phyloP scores from a whole-genome alignment of 2,113 vertebrate species.

The Charina bottae region DNA sequence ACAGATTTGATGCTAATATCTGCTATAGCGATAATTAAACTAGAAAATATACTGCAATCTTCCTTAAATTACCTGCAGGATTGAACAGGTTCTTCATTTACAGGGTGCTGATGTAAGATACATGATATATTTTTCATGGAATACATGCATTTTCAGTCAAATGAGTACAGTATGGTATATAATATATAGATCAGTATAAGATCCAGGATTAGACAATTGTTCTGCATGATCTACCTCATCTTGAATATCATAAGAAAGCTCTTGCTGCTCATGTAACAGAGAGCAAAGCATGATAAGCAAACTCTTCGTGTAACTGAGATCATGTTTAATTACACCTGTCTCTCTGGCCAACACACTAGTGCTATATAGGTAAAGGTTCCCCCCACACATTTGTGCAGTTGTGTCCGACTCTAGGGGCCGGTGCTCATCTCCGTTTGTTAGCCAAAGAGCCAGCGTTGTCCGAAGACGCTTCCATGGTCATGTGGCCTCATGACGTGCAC shows the following conservation, averaged over 20 bases:
- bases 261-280: conserved; percentile 15
- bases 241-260: conserved; percentile 10
- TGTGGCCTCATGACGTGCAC: too few relatives aligned
- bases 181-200: conserved; percentile 23
- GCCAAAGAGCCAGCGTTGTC: too few relatives aligned
- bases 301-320: neutral
- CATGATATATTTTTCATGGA: conserved; percentile 28
- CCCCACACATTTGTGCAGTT: too few relatives aligned
- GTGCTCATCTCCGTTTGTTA: too few relatives aligned
- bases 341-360: neutral
- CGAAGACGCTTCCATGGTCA: too few relatives aligned
- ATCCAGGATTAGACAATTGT: neutral
- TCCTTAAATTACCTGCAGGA: neutral
- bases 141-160: fast-evolving
- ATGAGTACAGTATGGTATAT: fast-evolving
- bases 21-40: neutral
- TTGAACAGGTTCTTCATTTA: neutral
- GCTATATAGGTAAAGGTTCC: too few relatives aligned
- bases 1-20: neutral
- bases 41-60: neutral
- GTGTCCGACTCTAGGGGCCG: too few relatives aligned
- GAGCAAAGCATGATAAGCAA: neutral
- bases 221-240: neutral
- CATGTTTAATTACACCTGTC: neutral
- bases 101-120: conserved; percentile 5